These are phyloP conservation scores for Urocyon cinereoargenteus DNA, from an alignment of 2,797 vertebrate genomes.

Conservation along the genomic window DNA sequence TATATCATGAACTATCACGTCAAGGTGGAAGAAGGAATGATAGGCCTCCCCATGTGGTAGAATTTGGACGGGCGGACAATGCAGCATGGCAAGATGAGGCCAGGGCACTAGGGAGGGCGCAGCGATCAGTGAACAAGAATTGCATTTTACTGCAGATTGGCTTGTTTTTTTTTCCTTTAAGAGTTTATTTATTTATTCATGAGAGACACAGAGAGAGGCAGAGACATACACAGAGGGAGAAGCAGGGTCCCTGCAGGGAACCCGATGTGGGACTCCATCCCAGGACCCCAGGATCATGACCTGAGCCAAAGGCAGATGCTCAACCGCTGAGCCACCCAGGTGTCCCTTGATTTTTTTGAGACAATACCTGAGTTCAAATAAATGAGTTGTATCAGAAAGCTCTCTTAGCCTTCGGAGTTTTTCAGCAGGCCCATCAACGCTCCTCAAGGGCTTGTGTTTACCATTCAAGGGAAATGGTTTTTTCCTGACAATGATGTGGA, in stretches of 20 bases:
- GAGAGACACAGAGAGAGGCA: too few relatives aligned
- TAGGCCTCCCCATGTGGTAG: not conserved
- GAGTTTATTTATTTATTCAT: too few relatives aligned
- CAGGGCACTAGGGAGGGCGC: not conserved
- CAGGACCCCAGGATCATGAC: too few relatives aligned
- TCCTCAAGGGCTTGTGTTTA: conserved; percentile 78
- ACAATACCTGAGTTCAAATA: conserved; percentile 3
- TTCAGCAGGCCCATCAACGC: not conserved
- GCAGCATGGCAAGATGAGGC: not conserved
- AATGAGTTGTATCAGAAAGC: conserved; percentile 68
- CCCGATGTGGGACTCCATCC: too few relatives aligned
- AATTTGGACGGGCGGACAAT: not conserved
- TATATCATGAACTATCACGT: not conserved
- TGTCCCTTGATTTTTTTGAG: conserved; percentile 37
- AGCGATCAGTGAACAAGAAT: conserved; percentile 55
- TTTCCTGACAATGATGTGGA: conserved; percentile 79
- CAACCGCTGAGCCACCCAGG: too few relatives aligned
- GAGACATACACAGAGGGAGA: too few relatives aligned
- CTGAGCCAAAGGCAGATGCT: too few relatives aligned
- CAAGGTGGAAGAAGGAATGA: not conserved
- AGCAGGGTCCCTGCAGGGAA: too few relatives aligned
- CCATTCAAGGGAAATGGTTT: conserved; percentile 81
- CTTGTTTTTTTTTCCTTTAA: not conserved
- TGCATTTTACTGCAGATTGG: conserved; percentile 56
- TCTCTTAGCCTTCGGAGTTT: conserved; percentile 61